These are phyloP conservation scores for Pteronotus mesoamericanus DNA, from an alignment of 2,797 vertebrate genomes.

Conservation along the genomic window DNA sequence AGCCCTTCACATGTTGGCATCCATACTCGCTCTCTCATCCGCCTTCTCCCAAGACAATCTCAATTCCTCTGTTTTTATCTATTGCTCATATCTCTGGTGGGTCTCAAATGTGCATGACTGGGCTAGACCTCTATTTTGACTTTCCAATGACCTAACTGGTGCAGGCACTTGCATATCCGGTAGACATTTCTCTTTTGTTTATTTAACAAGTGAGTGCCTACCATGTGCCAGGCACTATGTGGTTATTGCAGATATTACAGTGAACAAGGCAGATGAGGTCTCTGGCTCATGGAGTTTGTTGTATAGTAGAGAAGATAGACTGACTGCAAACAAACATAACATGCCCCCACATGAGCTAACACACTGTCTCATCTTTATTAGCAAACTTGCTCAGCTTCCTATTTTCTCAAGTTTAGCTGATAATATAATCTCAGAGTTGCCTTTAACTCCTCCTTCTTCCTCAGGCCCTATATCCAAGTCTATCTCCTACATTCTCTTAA, in stretches of 20 bases:
- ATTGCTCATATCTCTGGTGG: neutral
- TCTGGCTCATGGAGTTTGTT: neutral
- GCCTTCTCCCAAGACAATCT: neutral
- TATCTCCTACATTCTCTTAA: neutral
- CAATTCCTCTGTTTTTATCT: neutral
- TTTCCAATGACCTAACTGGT: neutral
- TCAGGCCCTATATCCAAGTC: neutral
- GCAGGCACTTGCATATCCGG: neutral
- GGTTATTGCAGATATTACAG: too few species aligned
- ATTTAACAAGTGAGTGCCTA: neutral
- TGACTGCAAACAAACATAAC: neutral
- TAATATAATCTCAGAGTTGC: neutral
- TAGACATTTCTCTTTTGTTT: neutral
- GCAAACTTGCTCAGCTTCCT: neutral
- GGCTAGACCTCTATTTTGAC: neutral
- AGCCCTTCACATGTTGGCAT: fast-evolving
- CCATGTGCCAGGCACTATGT: neutral
- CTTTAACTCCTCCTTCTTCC: neutral
- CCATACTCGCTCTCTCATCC: neutral
- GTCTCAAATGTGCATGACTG: neutral
- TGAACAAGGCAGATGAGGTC: neutral
- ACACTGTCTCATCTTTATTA: neutral
- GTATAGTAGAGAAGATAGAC: neutral
- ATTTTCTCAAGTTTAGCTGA: neutral
- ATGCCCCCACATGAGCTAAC: neutral